These are phyloP conservation scores for Ptychodera flava DNA, from an alignment of 35 echinoderm and acorn worm genomes.

Conservation along the genomic window DNA sequence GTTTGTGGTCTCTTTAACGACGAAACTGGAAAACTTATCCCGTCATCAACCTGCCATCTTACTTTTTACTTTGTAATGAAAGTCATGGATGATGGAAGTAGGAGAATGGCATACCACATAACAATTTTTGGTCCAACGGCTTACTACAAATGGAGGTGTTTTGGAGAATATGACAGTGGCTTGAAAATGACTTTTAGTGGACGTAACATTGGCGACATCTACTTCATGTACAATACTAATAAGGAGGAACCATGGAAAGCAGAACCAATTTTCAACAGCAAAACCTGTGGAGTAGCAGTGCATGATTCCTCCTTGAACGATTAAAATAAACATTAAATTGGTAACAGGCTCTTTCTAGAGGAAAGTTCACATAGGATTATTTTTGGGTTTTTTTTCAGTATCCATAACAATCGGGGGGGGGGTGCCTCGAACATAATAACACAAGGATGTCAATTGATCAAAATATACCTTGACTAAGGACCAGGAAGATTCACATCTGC, in stretches of 20 bases:
- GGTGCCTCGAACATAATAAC: no score
- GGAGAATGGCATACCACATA: not conserved
- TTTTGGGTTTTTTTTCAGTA: no score
- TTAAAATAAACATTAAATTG: no score
- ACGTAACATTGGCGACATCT: not conserved
- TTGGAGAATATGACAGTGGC: not conserved
- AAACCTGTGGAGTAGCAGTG: not conserved
- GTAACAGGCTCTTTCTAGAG: no score
- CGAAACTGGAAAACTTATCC: not conserved
- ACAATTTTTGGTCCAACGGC: not conserved
- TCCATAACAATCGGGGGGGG: no score
- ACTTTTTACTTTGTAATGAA: not conserved
- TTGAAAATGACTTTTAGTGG: not conserved
- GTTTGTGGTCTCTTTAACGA: not conserved
- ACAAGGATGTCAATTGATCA: no score
- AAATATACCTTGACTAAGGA: no score
- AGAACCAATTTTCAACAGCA: not conserved
- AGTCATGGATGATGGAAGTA: not conserved
- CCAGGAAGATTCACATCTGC: no score
- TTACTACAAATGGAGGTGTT: not conserved
- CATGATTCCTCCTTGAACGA: no score
- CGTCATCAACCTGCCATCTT: not conserved
- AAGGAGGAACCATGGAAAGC: not conserved
- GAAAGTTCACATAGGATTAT: no score
- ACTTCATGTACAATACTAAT: not conserved